These are phyloP conservation scores for Corbicula japonica DNA, from an alignment of 2,888 invertebrate genomes.

Conservation along the genomic window DNA sequence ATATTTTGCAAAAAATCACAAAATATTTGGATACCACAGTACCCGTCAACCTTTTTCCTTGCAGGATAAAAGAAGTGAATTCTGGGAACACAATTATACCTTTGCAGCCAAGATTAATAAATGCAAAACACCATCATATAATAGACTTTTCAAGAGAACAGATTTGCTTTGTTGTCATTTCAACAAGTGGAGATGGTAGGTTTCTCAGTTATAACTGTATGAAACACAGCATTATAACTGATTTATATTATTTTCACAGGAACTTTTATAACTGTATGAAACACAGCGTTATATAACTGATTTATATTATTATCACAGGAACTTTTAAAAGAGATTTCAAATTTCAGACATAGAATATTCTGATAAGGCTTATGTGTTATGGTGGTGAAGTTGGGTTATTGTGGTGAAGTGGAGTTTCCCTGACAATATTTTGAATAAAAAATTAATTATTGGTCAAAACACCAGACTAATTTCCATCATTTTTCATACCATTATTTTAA, in stretches of 20 bases:
- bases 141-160: slow-evolving; percentile 70
- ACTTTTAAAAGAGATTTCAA: too few species aligned
- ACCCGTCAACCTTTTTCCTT: not conserved
- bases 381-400: too few species aligned
- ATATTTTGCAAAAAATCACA: too few species aligned
- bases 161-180: slow-evolving; percentile 71
- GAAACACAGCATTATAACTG: not conserved
- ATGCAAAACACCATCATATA: slow-evolving; percentile 65
- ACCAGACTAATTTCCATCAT: not conserved
- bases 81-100: not conserved
- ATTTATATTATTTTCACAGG: not conserved
- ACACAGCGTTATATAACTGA: not conserved
- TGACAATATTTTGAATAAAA: not conserved
- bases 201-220: not conserved
- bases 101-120: slow-evolving; percentile 77
- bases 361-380: too few species aligned
- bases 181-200: slow-evolving; percentile 80
- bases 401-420: too few species aligned
- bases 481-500: not conserved
- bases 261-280: not conserved
- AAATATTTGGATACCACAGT: not conserved
- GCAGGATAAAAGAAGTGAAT: slow-evolving; percentile 40
- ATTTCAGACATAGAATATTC: too few species aligned
- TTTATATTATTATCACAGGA: too few species aligned
- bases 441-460: not conserved